phyloP scores from a whole-genome alignment of 64 coral and sea anemone genomes.

The Platygyra sinensis region DNA sequence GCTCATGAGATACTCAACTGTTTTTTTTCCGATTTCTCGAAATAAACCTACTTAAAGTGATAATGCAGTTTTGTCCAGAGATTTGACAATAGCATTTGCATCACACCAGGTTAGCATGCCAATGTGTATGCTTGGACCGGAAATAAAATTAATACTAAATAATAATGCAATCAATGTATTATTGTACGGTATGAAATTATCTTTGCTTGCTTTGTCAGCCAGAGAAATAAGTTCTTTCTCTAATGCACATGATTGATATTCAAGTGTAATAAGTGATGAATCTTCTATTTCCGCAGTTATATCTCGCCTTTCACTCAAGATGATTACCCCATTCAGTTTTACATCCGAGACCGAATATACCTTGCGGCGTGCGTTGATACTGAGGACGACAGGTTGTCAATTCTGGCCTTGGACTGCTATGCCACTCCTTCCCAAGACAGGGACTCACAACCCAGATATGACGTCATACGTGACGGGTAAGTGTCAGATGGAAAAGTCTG shows the following conservation, averaged over 20 bases:
- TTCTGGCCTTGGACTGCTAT: constrained; percentile 32
- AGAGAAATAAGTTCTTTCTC: background rate
- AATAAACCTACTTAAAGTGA: no score
- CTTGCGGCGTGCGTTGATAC: background rate
- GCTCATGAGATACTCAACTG: no score
- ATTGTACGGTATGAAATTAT: no score
- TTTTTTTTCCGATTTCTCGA: no score
- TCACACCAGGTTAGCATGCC: no score
- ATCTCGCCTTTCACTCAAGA: background rate
- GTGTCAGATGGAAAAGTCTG: background rate
- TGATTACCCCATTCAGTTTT: background rate
- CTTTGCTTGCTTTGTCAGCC: no score
- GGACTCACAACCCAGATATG: constrained; percentile 14
- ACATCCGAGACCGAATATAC: constrained; percentile 4
- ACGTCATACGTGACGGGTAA: constrained; percentile 25
- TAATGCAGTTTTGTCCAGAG: no score
- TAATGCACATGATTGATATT: background rate
- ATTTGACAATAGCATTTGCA: no score
- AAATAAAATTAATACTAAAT: no score
- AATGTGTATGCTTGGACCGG: no score
- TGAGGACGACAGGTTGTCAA: background rate
- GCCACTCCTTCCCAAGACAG: constrained; percentile 41
- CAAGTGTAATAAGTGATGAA: background rate
- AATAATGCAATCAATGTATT: no score
- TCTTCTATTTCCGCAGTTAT: background rate